phyloP scores from a whole-genome alignment of 2,113 vertebrate genomes.

The Pollimyrus isidori region DNA sequence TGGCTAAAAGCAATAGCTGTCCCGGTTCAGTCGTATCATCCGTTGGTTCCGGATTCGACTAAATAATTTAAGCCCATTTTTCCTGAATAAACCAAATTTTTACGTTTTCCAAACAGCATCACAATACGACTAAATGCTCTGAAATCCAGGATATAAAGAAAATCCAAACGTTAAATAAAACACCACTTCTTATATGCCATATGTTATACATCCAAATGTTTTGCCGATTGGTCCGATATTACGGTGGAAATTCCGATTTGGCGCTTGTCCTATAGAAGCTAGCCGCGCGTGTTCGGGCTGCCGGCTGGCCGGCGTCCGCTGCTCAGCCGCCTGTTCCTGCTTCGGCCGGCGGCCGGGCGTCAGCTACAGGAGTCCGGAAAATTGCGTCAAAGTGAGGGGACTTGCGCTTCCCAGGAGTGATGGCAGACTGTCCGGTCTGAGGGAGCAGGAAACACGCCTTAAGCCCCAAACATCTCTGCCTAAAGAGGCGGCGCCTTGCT shows the following conservation, averaged over 20 bases:
- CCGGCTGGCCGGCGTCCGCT: background rate
- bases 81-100: slow-evolving; percentile 6
- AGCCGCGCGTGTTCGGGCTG: background rate
- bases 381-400: slow-evolving; percentile 9
- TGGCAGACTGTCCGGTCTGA: slow-evolving; percentile 46
- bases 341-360: background rate
- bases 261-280: background rate
- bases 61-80: slow-evolving; percentile 35
- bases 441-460: slow-evolving; percentile 70
- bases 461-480: slow-evolving; percentile 54
- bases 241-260: background rate
- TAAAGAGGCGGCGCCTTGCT: slow-evolving; percentile 59
- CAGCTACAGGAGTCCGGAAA: background rate
- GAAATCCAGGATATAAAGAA: background rate
- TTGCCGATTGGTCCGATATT: background rate
- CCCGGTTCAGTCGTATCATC: background rate
- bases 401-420: background rate
- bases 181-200: background rate
- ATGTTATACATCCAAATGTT: slow-evolving; percentile 1
- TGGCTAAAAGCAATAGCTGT: background rate
- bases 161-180: background rate
- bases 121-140: slow-evolving; percentile 14
- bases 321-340: background rate
- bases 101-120: slow-evolving; percentile 32
- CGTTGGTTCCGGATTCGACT: slow-evolving; percentile 32